These are phyloP conservation scores for Phoenicopterus ruber DNA, from an alignment of 2,113 vertebrate species.

Conservation along the genomic window DNA sequence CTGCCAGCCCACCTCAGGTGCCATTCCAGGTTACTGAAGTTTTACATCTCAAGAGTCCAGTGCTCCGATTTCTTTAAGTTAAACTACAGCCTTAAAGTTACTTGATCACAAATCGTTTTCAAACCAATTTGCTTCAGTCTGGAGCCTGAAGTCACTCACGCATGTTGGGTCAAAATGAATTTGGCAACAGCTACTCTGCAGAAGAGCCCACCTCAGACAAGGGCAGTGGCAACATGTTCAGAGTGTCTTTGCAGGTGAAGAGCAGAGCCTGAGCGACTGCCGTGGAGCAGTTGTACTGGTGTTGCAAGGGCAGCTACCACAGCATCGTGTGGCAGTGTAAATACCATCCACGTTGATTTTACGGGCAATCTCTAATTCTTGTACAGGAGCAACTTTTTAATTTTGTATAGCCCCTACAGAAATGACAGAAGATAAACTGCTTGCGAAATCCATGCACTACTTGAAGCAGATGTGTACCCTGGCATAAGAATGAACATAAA, in stretches of 20 bases:
- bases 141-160: neutral
- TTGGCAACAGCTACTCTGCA: neutral
- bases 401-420: neutral
- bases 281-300: neutral
- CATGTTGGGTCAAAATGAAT: neutral
- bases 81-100: neutral
- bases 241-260: neutral
- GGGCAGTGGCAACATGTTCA: neutral
- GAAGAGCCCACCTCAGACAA: fast-evolving
- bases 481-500: neutral
- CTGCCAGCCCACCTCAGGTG: neutral
- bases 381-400: neutral
- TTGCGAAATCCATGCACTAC: neutral
- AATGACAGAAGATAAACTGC: neutral
- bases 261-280: neutral
- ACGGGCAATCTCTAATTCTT: neutral
- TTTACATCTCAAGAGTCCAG: neutral
- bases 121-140: neutral
- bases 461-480: neutral
- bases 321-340: neutral
- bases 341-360: neutral
- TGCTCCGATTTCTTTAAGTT: neutral
- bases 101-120: neutral
- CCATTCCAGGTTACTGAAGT: neutral
- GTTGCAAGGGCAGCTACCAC: neutral